Conservation (phyloP, 2,797 vertebrate genomes). For the Myripristis murdjan region DNA sequence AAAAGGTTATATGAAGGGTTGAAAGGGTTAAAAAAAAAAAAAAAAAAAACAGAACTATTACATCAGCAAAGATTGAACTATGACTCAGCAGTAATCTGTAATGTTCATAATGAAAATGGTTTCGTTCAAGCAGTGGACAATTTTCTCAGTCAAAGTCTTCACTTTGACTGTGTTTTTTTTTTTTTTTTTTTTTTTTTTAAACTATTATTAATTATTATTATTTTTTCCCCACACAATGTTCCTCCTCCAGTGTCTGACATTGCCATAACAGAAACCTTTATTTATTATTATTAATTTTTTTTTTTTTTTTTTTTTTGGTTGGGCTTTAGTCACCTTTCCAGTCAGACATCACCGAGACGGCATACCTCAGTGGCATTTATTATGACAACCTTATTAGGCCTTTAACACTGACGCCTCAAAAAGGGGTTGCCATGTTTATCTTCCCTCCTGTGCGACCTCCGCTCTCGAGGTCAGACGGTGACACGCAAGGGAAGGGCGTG, state of each 20-base stretch:
- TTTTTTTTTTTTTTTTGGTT: neutral
- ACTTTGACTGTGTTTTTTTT: neutral
- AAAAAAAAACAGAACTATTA: too few species aligned
- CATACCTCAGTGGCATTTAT: conserved; percentile 36
- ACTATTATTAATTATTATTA: too few species aligned
- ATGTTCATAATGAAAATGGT: too few species aligned
- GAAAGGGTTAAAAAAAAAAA: too few species aligned
- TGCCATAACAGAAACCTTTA: conserved; percentile 8
- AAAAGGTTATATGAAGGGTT: too few species aligned
- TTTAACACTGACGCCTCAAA: conserved; percentile 11
- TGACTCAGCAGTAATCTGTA: too few species aligned
- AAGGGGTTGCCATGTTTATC: conserved; percentile 15
- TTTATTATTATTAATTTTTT: too few species aligned
- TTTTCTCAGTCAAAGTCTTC: neutral
- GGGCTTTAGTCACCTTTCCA: conserved; percentile 21
- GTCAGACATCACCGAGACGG: conserved; percentile 13
- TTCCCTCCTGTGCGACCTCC: conserved; percentile 34
- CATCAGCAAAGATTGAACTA: too few species aligned
- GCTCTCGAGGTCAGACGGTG: conserved; percentile 3
- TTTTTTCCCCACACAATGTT: too few species aligned
- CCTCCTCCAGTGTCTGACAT: conserved; percentile 5
- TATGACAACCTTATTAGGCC: conserved; percentile 50
- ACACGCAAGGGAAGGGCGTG: neutral
- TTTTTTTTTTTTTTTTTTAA: neutral
- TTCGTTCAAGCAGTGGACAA: neutral